Percentiles rank a stretch among this genome's conserved stretches.
phyloP scores from a whole-genome alignment of 2,888 invertebrate species.

The Podotricha telesiphe region DNA sequence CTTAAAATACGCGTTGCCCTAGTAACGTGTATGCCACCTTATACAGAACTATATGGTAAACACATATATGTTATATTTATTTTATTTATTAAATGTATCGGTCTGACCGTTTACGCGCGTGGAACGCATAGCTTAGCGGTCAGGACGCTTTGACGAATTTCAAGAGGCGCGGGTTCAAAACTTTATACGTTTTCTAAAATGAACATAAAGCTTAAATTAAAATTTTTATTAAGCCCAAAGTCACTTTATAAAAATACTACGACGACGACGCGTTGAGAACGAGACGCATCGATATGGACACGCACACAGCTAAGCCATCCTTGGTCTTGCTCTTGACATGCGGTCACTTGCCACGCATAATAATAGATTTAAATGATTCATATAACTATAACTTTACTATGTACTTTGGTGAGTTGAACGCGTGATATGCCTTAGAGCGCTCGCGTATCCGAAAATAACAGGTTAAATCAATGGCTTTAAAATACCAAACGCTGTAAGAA shows the following conservation, averaged over 20 bases:
- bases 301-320: slow-evolving; percentile 50
- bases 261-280: slow-evolving; percentile 35
- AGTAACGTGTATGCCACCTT: too few relatives aligned
- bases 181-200: too few relatives aligned
- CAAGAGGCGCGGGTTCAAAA: too few relatives aligned
- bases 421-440: slow-evolving; percentile 63
- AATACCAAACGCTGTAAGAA: slow-evolving; percentile 39
- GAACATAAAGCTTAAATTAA: too few relatives aligned
- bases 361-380: slow-evolving; percentile 79
- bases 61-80: too few relatives aligned
- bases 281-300: slow-evolving; percentile 47
- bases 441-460: slow-evolving; percentile 43
- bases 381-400: slow-evolving; percentile 63
- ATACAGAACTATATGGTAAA: too few relatives aligned
- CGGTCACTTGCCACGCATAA: slow-evolving; percentile 81
- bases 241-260: slow-evolving; percentile 2
- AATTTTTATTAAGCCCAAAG: not conserved
- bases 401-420: slow-evolving; percentile 68
- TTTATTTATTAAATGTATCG: too few relatives aligned
- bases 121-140: too few relatives aligned
- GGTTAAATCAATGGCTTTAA: slow-evolving; percentile 37
- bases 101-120: too few relatives aligned
- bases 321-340: slow-evolving; percentile 79
- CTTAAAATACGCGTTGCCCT: too few relatives aligned
- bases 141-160: too few relatives aligned